A percentile compares a stretch with the other conserved stretches of the same genome.
phyloP scores from a whole-genome alignment of 2,113 vertebrate genomes.

The Bungarus multicinctus region DNA sequence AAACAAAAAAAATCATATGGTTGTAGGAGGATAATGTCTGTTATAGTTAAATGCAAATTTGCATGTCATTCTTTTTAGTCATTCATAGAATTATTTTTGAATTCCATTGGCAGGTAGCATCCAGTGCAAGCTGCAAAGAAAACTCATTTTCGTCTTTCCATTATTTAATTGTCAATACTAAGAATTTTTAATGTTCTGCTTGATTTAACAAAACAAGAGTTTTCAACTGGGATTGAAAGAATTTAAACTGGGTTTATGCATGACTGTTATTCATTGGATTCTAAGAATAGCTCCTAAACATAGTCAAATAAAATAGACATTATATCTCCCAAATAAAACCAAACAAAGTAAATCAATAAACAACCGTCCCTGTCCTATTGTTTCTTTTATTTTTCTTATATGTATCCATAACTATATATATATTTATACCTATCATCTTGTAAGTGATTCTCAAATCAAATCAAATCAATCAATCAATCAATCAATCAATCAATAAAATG shows the following conservation, averaged over 20 bases:
- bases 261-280: neutral
- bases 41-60: neutral
- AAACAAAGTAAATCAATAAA: neutral
- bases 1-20: neutral
- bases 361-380: too few species aligned
- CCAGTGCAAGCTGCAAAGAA: conserved; percentile 1
- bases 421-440: too few species aligned
- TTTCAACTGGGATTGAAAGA: neutral
- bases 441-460: too few species aligned
- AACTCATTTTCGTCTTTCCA: neutral
- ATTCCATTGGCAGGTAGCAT: neutral
- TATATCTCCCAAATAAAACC: neutral
- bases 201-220: conserved; percentile 4
- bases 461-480: too few species aligned
- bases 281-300: neutral
- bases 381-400: too few species aligned
- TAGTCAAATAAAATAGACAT: neutral
- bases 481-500: too few species aligned
- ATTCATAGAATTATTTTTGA: neutral
- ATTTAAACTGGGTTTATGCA: neutral
- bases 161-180: conserved; percentile 7
- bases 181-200: neutral
- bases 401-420: too few species aligned
- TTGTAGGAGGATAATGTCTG: too few species aligned
- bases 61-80: neutral